Evolutionary conservation across 2,888 invertebrate species (phyloP).

Genomic region (Microctonus aethiopoides): DNA sequence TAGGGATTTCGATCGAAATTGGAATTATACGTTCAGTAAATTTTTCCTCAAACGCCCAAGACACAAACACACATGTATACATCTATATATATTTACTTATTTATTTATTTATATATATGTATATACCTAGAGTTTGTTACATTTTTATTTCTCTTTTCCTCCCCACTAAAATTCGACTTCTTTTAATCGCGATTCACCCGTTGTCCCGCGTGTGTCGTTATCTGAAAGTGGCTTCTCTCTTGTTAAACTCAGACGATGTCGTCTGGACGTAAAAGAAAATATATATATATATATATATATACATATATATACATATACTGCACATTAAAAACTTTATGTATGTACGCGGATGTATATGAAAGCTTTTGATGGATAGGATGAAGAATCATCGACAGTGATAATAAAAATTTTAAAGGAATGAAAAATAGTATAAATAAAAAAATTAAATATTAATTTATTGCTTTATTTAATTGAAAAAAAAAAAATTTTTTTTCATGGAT

Average conservation of each 20-base stretch:
- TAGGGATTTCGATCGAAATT: slow-evolving; percentile 57
- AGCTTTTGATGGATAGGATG: too few relatives aligned
- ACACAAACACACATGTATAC: not conserved
- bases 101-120: too few relatives aligned
- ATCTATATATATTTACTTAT: too few relatives aligned
- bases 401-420: too few relatives aligned
- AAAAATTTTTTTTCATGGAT: not conserved
- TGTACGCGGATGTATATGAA: not conserved
- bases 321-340: too few relatives aligned
- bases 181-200: slow-evolving; percentile 41
- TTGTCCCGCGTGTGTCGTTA: slow-evolving; percentile 56
- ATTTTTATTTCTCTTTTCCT: not conserved
- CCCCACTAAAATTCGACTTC: slow-evolving; percentile 28
- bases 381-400: too few relatives aligned
- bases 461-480: not conserved
- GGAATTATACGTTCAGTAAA: slow-evolving; percentile 48
- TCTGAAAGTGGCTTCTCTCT: slow-evolving; percentile 41
- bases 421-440: too few relatives aligned
- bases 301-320: not conserved
- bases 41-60: too few relatives aligned
- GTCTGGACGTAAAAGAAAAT: not conserved
- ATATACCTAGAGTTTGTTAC: not conserved
- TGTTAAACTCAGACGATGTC: not conserved
- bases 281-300: not conserved
- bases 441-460: not conserved